A percentile compares a stretch with the other conserved stretches of the same genome.
phyloP scores from a whole-genome alignment of 2,113 vertebrate genomes.

The Fukomys damarensis region DNA sequence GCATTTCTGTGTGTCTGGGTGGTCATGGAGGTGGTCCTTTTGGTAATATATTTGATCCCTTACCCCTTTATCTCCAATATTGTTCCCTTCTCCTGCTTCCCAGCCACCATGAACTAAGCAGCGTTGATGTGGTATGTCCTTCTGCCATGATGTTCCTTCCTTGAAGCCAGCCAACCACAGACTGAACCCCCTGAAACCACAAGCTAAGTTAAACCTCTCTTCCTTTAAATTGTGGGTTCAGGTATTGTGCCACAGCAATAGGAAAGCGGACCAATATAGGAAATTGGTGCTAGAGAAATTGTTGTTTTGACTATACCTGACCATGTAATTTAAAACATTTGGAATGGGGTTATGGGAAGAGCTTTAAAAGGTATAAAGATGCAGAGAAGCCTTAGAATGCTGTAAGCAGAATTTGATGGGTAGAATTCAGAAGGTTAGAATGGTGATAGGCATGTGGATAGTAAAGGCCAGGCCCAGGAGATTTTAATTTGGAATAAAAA shows the following conservation, averaged over 20 bases:
- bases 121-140: too few relatives aligned
- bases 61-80: too few relatives aligned
- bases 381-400: background rate
- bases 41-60: too few relatives aligned
- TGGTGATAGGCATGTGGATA: background rate
- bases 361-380: background rate
- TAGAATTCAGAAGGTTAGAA: background rate
- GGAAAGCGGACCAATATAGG: background rate
- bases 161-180: too few relatives aligned
- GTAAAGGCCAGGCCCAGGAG: background rate
- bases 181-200: too few relatives aligned
- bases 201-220: too few relatives aligned
- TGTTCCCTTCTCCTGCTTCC: too few relatives aligned
- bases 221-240: too few relatives aligned
- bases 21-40: too few relatives aligned
- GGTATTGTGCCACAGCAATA: background rate
- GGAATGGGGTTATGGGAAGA: background rate
- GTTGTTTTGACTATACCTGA: background rate
- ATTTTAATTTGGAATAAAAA: background rate
- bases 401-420: background rate
- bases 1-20: background rate
- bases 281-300: background rate
- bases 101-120: too few relatives aligned
- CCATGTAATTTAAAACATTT: background rate
- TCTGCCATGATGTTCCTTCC: too few relatives aligned